These are phyloP conservation scores for Corythaixoides concolor DNA, from an alignment of 2,113 vertebrate genomes.

Conservation along the genomic window DNA sequence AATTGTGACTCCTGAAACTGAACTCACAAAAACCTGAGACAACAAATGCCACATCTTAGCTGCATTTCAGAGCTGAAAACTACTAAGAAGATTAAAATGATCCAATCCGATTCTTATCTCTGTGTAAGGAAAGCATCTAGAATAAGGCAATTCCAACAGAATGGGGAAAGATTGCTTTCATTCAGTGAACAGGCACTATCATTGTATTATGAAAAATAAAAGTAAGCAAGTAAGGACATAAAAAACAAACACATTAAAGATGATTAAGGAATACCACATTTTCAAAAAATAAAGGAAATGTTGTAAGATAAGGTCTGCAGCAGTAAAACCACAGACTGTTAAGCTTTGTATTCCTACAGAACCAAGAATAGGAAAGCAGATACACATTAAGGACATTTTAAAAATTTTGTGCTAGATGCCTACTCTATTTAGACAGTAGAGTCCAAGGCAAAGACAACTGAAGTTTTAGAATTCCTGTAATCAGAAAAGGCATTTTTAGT, in stretches of 20 bases:
- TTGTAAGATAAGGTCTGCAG: neutral
- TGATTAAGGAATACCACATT: neutral
- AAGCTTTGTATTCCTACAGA: neutral
- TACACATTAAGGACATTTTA: neutral
- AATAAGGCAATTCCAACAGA: constrained; percentile 6
- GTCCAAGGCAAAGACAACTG: constrained; percentile 13
- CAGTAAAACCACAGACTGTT: neutral
- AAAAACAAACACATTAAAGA: neutral
- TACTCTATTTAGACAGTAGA: neutral
- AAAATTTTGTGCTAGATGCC: neutral
- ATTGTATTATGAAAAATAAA: neutral
- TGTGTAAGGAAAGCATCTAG: neutral
- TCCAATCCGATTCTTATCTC: neutral
- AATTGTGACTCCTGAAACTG: neutral
- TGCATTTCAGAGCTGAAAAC: neutral
- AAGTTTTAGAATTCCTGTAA: neutral
- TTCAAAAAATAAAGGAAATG: neutral
- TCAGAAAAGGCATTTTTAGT: constrained; percentile 24
- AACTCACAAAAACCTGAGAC: neutral
- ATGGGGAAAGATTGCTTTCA: neutral
- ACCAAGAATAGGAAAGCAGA: neutral
- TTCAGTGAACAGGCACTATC: constrained; percentile 7
- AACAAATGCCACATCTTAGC: neutral
- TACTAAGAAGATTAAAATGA: neutral
- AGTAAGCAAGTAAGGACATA: neutral